phyloP scores from a whole-genome alignment of 2,797 vertebrate species.

The Danionella dracula region DNA sequence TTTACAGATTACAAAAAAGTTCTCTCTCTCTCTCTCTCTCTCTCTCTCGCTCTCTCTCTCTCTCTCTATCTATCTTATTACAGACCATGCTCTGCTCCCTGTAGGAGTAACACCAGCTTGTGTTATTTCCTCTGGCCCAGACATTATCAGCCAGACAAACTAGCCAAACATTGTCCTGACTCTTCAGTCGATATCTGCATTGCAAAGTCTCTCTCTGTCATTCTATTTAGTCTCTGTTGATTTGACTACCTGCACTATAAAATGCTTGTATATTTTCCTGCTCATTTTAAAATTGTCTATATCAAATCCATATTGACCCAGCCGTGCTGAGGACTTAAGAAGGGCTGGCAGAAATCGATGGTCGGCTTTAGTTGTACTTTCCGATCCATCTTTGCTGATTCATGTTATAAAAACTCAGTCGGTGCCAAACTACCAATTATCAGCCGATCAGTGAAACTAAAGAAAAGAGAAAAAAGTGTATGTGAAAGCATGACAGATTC shows the following conservation, averaged over 20 bases:
- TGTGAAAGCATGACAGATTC: conserved; percentile 7
- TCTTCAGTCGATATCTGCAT: conserved; percentile 39
- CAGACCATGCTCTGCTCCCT: conserved; percentile 30
- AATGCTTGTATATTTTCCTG: conserved; percentile 40
- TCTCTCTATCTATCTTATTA: conserved; percentile 40
- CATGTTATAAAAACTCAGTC: conserved; percentile 48
- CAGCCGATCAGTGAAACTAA: conserved; percentile 38
- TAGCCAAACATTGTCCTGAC: conserved; percentile 31
- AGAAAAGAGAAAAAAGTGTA: neutral
- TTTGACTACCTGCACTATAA: conserved; percentile 25
- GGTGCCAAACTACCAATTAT: conserved; percentile 55
- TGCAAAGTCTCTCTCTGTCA: conserved; percentile 26
- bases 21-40: conserved; percentile 6
- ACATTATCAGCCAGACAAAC: conserved; percentile 22
- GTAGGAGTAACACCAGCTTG: neutral
- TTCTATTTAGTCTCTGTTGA: conserved; percentile 41
- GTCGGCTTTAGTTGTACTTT: conserved; percentile 39
- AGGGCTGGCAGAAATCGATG: conserved; percentile 53
- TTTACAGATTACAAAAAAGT: conserved; percentile 8
- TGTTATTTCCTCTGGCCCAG: conserved; percentile 24
- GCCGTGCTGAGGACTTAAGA: conserved; percentile 47
- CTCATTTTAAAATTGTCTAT: conserved; percentile 50
- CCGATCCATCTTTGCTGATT: conserved; percentile 53
- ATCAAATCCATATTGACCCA: conserved; percentile 61
- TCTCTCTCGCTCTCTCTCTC: neutral